Evolutionary conservation across 2,113 vertebrate genomes (phyloP), one percentile per base, ranked within the genome.

Genomic region (Hippolais icterina): DNA sequence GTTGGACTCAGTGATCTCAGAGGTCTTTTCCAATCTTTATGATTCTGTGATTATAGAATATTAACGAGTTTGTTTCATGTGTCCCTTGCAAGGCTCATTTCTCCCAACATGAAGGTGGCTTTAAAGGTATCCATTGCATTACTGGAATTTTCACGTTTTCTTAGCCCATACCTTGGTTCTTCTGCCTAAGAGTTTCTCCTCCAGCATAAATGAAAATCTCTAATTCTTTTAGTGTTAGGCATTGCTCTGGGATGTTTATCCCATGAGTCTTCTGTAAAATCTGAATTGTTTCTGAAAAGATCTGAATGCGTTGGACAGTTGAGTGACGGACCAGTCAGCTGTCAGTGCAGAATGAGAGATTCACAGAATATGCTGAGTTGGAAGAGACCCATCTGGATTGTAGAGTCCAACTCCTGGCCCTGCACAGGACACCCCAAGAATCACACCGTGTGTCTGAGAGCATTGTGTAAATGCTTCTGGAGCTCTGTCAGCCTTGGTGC

Each of bases 31-130:
- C 42, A 57, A 9, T 22, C 25, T 57, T 42, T 13, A 23, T 20
- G 35, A 33, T 37, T 31, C 35, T 21, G 35, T 64, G 25, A 37
- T 72, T 31, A 50, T 13, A 54, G 15, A 59, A 57, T 5, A 63
- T 49, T n/a, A 53, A 61, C 7, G 27, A 44, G 3, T 54, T 71
- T 59, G 11, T 63, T 71, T 91, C 56, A 46, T 0, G 0, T 29
- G 22, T 76, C 17, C 39, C 25, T 72, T 63, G n/a, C 28, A 53
- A 59, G 42, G 50, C 20, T 91, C 8, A 44, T 91, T 79, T 89
- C 27, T 60, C 39, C 64, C 24, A 60, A 14, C 15, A 4, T 0
- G 1, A 82, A 82, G 21, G 37, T 75, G n/a, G 27, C 20, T 89
- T 82, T 82, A 46, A 66, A 47, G 42, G 16, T 37, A 64, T 27